phyloP scores from a whole-genome alignment of 2,888 invertebrate genomes.

The Acanthosoma haemorrhoidale region DNA sequence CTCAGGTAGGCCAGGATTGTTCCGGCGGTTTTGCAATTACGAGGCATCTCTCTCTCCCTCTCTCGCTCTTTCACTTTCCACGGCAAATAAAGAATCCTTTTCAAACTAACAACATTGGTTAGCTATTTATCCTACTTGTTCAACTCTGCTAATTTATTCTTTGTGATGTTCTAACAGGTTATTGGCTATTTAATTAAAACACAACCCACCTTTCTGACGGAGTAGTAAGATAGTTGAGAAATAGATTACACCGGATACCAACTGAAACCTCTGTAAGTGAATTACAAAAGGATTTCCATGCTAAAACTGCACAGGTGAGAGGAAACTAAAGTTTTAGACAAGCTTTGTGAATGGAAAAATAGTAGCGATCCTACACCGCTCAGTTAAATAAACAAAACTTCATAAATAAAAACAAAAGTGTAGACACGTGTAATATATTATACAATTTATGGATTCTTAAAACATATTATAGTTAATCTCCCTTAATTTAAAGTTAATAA shows the following conservation, averaged over 20 bases:
- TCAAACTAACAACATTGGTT: conserved; percentile 8
- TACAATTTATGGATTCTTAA: too few species aligned
- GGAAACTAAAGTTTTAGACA: neutral
- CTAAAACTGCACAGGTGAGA: neutral
- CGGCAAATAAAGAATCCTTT: conserved; percentile 3
- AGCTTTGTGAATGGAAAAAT: too few species aligned
- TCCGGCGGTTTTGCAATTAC: neutral
- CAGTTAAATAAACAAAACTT: too few species aligned
- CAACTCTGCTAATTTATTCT: conserved; percentile 3
- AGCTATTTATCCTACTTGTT: neutral
- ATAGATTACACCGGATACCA: neutral
- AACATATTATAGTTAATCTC: too few species aligned
- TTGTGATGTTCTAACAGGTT: neutral
- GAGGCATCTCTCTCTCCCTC: too few species aligned
- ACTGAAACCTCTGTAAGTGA: neutral
- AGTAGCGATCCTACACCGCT: too few species aligned
- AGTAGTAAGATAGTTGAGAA: neutral
- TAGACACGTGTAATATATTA: too few species aligned
- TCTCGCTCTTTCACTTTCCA: too few species aligned
- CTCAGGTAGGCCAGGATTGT: neutral
- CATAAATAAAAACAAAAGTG: too few species aligned
- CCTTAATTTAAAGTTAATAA: too few species aligned
- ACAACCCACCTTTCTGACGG: neutral
- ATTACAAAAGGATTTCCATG: neutral
- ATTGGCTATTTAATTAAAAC: neutral